These are phyloP conservation scores for Platorchestia sp. DNA, from an alignment of 1,140 invertebrate species.

Conservation along the genomic window DNA sequence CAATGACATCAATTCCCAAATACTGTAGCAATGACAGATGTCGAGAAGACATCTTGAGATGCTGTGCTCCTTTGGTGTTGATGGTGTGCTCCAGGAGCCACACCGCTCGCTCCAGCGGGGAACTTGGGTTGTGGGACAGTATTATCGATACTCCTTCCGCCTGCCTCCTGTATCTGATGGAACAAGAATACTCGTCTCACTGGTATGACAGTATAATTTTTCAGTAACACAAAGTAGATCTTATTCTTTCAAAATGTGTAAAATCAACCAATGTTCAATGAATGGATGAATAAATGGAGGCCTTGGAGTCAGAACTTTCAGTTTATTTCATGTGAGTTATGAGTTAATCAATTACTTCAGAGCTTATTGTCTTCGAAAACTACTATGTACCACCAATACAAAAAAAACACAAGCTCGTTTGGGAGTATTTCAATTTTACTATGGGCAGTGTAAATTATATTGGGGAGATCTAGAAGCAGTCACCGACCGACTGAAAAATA, in stretches of 20 bases:
- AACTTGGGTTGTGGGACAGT: conserved; percentile 27
- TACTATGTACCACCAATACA: neutral
- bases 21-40: conserved; percentile 66
- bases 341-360: neutral
- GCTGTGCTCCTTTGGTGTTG: conserved; percentile 56
- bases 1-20: conserved; percentile 63
- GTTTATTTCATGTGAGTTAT: neutral
- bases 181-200: neutral
- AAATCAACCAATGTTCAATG: neutral
- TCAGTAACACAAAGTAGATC: neutral
- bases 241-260: neutral
- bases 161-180: conserved; percentile 60
- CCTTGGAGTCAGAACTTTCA: neutral
- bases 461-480: neutral
- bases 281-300: neutral
- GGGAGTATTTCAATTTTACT: neutral
- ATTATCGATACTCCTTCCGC: conserved; percentile 56
- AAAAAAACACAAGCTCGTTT: neutral
- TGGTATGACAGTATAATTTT: neutral
- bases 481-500: neutral
- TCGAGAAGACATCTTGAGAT: conserved; percentile 62
- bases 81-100: conserved; percentile 66
- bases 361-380: neutral
- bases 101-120: conserved; percentile 61
- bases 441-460: neutral